Evolutionary conservation across 2,888 invertebrate genomes (phyloP).

Genomic region (Dinocampus coccinellae): DNA sequence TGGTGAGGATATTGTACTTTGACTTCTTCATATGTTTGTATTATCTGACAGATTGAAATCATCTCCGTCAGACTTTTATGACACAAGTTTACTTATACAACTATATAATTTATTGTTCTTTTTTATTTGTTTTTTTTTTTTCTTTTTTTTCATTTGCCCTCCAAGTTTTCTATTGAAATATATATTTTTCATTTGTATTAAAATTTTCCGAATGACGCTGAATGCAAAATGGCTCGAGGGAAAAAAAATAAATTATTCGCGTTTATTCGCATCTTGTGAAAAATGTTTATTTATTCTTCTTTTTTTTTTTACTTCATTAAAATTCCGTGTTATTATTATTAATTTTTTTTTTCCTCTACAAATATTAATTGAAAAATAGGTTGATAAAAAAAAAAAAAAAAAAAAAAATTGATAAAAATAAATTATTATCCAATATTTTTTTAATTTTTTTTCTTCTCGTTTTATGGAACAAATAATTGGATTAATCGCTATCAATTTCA

Average conservation of each 20-base stretch:
- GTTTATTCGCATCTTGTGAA: not conserved
- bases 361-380: no score
- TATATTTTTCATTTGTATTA: constrained; percentile 57
- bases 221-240: not conserved
- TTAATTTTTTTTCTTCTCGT: no score
- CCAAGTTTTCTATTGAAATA: constrained; percentile 19
- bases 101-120: constrained; percentile 60
- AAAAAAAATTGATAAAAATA: no score
- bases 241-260: not conserved
- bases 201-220: constrained; percentile 40
- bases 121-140: constrained; percentile 48
- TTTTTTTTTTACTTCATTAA: no score
- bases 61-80: constrained; percentile 58
- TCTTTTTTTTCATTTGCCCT: not conserved
- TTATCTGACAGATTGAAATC: constrained; percentile 60
- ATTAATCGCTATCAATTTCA: not conserved
- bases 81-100: constrained; percentile 40
- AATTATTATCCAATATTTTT: no score
- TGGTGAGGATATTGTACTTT: not conserved
- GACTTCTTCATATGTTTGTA: not conserved
- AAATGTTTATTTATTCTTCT: no score
- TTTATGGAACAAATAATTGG: not conserved
- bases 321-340: no score
- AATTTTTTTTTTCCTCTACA: no score
- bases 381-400: no score